These are phyloP conservation scores for Cosmia pyralina DNA, from an alignment of 2,888 invertebrate genomes.

Conservation along the genomic window DNA sequence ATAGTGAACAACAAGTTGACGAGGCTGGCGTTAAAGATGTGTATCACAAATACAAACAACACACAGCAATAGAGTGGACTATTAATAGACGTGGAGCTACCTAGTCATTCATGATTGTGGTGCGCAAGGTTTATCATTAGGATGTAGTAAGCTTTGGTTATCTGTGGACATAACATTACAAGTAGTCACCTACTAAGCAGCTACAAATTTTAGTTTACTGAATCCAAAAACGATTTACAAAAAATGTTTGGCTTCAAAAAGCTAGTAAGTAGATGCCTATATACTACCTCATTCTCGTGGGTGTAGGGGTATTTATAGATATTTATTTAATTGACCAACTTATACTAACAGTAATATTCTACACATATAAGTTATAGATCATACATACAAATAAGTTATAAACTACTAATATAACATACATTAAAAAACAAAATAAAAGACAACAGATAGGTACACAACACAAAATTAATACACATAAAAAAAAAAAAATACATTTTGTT, in stretches of 20 bases:
- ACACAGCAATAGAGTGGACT: conserved; percentile 9
- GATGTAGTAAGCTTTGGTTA: neutral
- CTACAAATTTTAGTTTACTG: neutral
- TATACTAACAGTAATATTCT: no score
- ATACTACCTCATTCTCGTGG: neutral
- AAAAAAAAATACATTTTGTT: no score
- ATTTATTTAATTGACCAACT: no score
- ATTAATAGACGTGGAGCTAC: conserved; percentile 1
- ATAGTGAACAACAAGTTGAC: neutral
- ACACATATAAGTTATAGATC: no score
- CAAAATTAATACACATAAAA: no score
- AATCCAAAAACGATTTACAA: neutral
- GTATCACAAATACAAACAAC: conserved; percentile 8
- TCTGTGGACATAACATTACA: neutral
- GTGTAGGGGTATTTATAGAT: no score
- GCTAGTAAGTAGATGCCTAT: neutral
- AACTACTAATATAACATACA: no score
- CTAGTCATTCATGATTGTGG: conserved; percentile 14
- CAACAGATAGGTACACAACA: no score
- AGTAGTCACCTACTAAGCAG: neutral
- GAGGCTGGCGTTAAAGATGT: neutral
- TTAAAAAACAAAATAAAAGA: no score
- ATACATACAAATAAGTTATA: no score
- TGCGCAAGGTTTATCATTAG: neutral
- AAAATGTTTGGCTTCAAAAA: neutral